Evolutionary conservation across 2,888 invertebrate genomes (phyloP), one percentile per base, ranked within the genome.

Genomic region (Lasioglossum morio): DNA sequence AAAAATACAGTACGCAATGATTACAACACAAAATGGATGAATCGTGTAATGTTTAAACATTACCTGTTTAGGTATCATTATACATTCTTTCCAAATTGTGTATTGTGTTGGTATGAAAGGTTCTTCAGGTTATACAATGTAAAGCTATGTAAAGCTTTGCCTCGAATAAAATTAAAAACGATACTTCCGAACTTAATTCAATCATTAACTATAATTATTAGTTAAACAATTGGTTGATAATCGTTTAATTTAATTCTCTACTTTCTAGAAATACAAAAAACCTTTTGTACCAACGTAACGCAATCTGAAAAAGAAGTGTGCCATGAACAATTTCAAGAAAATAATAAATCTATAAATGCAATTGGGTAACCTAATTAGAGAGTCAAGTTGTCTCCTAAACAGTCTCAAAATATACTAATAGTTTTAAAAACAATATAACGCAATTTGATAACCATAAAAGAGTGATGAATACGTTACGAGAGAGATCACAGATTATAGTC

Each of bases 401-500:
- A 82, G 69, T 69, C 79, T 84, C 79, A 40, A 48, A 10, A n/a
- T 63, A 53, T 80, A 30, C 37, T 60, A 63, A 46, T 10, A 66
- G 34, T 72, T 74, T 79, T 40, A 60, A 70, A 23, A 79, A n/a
- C 19, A 76, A 66, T 81, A 75, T 12, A 66, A 77, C 74, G 72
- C 46, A 79, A 88, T 81, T 80, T 81, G 73, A 77, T 81, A 88
- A 89, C 75, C 63, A 63, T 81, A 77, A 69, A 84, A 80, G 48
- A 84, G 76, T 66, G 63, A 48, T 43, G 34, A 53, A 79, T 84
- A 87, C 86, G 81, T 89, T 85, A 77, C 88, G 78, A 87, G 72
- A 89, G 88, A 92, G 91, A 93, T 93, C 93, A 93, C 93, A 93
- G 92, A 91, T 92, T 91, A 90, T 77, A 86, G 79, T 81, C 75